phyloP scores from a whole-genome alignment of 1,140 invertebrate genomes.

The Drosophila orosa region DNA sequence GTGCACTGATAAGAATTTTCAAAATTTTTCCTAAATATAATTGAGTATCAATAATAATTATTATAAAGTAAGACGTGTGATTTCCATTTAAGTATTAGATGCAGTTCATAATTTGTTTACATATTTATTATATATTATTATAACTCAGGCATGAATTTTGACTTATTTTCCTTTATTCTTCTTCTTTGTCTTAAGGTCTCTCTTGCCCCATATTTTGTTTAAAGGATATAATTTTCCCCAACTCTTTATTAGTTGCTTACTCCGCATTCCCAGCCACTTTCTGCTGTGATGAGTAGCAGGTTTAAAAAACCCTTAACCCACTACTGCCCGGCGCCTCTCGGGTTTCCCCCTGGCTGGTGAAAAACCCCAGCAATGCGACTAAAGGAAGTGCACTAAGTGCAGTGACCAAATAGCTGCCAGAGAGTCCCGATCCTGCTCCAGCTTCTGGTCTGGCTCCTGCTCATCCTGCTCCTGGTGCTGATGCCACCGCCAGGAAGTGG shows the following conservation, averaged over 20 bases:
- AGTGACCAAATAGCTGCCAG: slow-evolving; percentile 74
- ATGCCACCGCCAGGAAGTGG: slow-evolving; percentile 59
- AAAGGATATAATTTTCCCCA: background rate
- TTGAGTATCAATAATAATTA: too few relatives aligned
- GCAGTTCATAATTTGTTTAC: too few relatives aligned
- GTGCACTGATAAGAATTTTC: too few relatives aligned
- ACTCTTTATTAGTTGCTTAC: background rate
- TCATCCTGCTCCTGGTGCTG: slow-evolving; percentile 20
- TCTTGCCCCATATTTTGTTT: too few relatives aligned
- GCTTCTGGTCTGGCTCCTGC: slow-evolving; percentile 20
- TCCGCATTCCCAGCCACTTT: background rate
- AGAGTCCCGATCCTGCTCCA: slow-evolving; percentile 38
- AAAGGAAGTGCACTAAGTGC: slow-evolving; percentile 77
- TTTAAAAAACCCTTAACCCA: slow-evolving; percentile 32
- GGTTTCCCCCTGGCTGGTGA: slow-evolving; percentile 26
- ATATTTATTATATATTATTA: too few relatives aligned
- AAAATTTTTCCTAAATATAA: too few relatives aligned
- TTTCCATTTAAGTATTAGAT: too few relatives aligned
- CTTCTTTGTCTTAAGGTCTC: too few relatives aligned
- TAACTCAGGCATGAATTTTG: too few relatives aligned
- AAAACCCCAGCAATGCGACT: slow-evolving; percentile 63
- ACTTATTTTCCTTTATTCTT: background rate
- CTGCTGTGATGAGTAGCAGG: slow-evolving; percentile 14
- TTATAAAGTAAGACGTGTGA: too few relatives aligned
- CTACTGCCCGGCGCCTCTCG: slow-evolving; percentile 1